Evolutionary conservation across 2,888 invertebrate species (phyloP).

Genomic region (Seira ritae): DNA sequence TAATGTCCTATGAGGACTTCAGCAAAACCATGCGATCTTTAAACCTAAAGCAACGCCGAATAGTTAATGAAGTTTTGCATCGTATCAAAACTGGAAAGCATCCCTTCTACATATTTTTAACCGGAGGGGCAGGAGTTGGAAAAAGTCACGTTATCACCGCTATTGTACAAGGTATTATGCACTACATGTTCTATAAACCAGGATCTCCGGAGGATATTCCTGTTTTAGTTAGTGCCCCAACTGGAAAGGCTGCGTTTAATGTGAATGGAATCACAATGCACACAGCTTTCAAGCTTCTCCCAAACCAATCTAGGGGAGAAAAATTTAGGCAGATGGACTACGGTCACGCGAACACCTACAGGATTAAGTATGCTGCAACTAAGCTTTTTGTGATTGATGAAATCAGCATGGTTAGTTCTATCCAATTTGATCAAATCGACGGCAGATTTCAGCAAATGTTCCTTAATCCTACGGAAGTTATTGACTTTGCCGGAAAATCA

Average conservation of each 20-base stretch:
- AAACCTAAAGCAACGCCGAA: constrained; percentile 63
- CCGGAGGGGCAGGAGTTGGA: constrained; percentile 73
- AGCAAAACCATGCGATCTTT: constrained; percentile 50
- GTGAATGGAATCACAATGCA: too few relatives aligned
- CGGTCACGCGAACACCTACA: constrained; percentile 2
- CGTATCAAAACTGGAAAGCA: constrained; percentile 55
- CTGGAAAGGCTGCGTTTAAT: too few relatives aligned
- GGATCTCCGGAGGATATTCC: not conserved
- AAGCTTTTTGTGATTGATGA: constrained; percentile 65
- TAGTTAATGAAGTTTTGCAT: constrained; percentile 60
- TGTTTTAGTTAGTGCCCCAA: constrained; percentile 56
- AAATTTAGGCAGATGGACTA: not conserved
- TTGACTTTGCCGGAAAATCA: constrained; percentile 40
- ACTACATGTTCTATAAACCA: not conserved
- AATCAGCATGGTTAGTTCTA: constrained; percentile 51
- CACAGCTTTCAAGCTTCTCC: constrained; percentile 66
- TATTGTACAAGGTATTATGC: constrained; percentile 50
- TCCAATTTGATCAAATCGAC: constrained; percentile 37
- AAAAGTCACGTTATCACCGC: constrained; percentile 53
- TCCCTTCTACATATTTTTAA: constrained; percentile 71
- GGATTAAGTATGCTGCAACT: not conserved
- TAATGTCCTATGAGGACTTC: constrained; percentile 63
- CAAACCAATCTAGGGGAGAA: constrained; percentile 17
- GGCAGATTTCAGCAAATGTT: constrained; percentile 31
- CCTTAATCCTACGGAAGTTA: too few relatives aligned